Evolutionary conservation across 2,113 vertebrate genomes (phyloP).

Genomic region (Sisor rabdophorus): DNA sequence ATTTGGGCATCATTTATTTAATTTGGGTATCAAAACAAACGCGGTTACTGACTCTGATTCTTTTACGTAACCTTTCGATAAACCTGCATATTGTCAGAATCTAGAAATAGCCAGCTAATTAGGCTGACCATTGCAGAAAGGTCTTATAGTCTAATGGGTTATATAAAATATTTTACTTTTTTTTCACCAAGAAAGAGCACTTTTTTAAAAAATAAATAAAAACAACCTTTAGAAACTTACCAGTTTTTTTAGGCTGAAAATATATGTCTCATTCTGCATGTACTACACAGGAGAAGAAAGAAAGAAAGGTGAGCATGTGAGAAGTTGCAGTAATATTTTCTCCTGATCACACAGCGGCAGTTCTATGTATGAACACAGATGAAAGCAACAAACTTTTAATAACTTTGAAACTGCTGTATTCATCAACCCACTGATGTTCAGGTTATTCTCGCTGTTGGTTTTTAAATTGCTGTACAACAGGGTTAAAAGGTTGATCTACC

Average conservation of each 20-base stretch:
- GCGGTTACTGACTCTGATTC: conserved; percentile 9
- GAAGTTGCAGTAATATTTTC: background rate
- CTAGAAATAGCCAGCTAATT: conserved; percentile 29
- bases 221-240: background rate
- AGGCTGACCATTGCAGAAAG: conserved; percentile 13
- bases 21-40: conserved; percentile 20
- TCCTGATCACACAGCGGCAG: background rate
- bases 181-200: background rate
- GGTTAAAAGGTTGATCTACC: conserved; percentile 2
- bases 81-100: conserved; percentile 11
- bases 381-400: background rate
- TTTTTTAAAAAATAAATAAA: conserved; percentile 4
- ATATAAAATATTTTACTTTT: conserved; percentile 4
- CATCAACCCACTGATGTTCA: conserved; percentile 20
- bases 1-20: background rate
- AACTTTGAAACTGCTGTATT: conserved; percentile 26
- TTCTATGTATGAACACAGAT: background rate
- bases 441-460: conserved; percentile 6
- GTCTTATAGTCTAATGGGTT: background rate
- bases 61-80: conserved; percentile 19
- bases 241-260: background rate
- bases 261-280: background rate
- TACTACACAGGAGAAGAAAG: background rate
- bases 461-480: background rate
- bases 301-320: background rate